phyloP scores from a whole-genome alignment of 64 coral and sea anemone genomes.

The Porites australiensis region DNA sequence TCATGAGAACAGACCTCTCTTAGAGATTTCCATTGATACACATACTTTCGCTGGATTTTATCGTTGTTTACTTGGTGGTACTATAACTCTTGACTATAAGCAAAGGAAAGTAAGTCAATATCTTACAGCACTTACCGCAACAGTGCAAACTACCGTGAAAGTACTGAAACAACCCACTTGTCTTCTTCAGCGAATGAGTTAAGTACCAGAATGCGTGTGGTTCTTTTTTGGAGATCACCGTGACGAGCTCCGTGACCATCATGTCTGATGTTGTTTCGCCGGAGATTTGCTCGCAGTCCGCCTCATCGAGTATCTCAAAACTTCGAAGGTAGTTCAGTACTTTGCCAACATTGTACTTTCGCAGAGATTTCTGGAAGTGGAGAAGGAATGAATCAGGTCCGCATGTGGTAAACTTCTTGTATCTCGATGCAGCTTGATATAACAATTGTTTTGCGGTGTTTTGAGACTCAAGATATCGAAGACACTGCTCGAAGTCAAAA shows the following conservation, averaged over 20 bases:
- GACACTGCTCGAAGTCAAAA: background rate
- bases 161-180: background rate
- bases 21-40: too few relatives aligned
- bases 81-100: too few relatives aligned
- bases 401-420: background rate
- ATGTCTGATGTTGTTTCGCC: background rate
- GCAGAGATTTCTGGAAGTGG: background rate
- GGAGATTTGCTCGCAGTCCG: constrained; percentile 23
- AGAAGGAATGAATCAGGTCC: background rate
- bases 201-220: constrained; percentile 31
- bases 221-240: background rate
- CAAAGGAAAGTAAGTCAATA: too few relatives aligned
- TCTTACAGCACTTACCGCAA: constrained; percentile 23
- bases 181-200: background rate
- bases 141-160: constrained; percentile 19
- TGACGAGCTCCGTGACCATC: constrained; percentile 6
- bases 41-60: too few relatives aligned
- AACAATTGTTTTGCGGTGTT: background rate
- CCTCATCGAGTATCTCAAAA: constrained; percentile 4
- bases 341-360: background rate
- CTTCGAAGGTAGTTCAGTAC: constrained; percentile 16
- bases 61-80: too few relatives aligned
- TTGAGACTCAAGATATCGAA: background rate
- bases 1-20: too few relatives aligned
- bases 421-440: background rate